phyloP scores from a whole-genome alignment of 2,797 vertebrate genomes.

The Dermochelys coriacea region DNA sequence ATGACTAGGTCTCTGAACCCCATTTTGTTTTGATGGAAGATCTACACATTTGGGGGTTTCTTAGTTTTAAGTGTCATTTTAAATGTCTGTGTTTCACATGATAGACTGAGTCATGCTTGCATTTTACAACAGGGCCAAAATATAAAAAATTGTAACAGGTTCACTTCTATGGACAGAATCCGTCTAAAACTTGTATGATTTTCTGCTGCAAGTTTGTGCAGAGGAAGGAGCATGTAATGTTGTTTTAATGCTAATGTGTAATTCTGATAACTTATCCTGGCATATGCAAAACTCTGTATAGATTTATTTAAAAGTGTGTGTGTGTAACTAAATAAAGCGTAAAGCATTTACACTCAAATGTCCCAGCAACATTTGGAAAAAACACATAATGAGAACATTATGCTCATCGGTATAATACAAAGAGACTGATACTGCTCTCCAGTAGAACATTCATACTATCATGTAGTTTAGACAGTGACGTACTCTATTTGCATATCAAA shows the following conservation, averaged over 20 bases:
- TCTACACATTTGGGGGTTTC: constrained; percentile 19
- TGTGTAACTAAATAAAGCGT: background rate
- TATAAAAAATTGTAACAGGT: background rate
- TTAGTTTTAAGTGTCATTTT: background rate
- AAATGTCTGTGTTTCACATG: background rate
- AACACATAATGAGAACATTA: background rate
- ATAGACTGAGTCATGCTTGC: background rate
- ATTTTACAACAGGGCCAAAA: background rate
- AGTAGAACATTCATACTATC: background rate
- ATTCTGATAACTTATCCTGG: background rate
- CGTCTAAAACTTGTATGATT: background rate
- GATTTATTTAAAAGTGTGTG: background rate
- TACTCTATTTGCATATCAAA: accelerated
- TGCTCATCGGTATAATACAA: background rate
- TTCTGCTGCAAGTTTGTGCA: background rate
- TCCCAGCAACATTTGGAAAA: background rate
- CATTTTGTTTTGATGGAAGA: constrained; percentile 33
- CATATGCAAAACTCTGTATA: background rate
- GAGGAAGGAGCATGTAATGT: background rate
- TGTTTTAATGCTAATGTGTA: background rate
- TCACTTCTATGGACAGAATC: background rate
- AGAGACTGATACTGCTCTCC: accelerated
- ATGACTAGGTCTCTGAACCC: background rate
- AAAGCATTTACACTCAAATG: background rate
- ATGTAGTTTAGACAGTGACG: background rate